These are phyloP conservation scores for Lycodopsis pacificus DNA, from an alignment of 2,797 vertebrate genomes.

Conservation along the genomic window DNA sequence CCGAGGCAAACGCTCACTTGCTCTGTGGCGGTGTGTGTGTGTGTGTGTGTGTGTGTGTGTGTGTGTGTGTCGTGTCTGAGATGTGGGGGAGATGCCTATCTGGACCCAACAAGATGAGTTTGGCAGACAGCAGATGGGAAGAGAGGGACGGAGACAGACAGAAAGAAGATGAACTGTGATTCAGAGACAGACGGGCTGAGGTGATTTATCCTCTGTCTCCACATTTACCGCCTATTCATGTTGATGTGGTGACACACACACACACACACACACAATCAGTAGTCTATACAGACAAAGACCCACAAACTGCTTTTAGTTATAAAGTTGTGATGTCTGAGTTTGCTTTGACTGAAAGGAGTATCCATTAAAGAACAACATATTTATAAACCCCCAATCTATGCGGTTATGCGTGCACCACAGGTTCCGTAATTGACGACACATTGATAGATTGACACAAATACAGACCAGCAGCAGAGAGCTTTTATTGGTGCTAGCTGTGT, in stretches of 20 bases:
- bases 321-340: background rate
- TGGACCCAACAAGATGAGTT: slow-evolving; percentile 66
- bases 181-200: slow-evolving; percentile 32
- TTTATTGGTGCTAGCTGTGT: background rate
- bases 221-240: slow-evolving; percentile 43
- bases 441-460: too few species aligned
- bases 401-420: background rate
- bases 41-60: slow-evolving; percentile 61
- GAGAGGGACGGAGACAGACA: slow-evolving; percentile 28
- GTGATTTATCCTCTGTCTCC: slow-evolving; percentile 52
- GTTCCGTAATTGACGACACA: too few species aligned
- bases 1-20: slow-evolving; percentile 48
- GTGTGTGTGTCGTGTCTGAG: slow-evolving; percentile 61
- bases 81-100: slow-evolving; percentile 77
- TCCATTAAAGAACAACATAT: background rate
- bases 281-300: background rate
- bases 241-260: background rate
- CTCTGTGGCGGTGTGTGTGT: slow-evolving; percentile 61
- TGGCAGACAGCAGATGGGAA: slow-evolving; percentile 55
- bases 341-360: background rate
- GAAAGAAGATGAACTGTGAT: slow-evolving; percentile 27
- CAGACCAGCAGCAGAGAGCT: background rate
- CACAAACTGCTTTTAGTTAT: slow-evolving; percentile 5
- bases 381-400: too few species aligned
- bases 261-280: background rate